A percentile compares a stretch with the other conserved stretches of the same genome.
These are phyloP conservation scores for Ophion ellenae DNA, from an alignment of 2,888 invertebrate species.

Conservation along the genomic window DNA sequence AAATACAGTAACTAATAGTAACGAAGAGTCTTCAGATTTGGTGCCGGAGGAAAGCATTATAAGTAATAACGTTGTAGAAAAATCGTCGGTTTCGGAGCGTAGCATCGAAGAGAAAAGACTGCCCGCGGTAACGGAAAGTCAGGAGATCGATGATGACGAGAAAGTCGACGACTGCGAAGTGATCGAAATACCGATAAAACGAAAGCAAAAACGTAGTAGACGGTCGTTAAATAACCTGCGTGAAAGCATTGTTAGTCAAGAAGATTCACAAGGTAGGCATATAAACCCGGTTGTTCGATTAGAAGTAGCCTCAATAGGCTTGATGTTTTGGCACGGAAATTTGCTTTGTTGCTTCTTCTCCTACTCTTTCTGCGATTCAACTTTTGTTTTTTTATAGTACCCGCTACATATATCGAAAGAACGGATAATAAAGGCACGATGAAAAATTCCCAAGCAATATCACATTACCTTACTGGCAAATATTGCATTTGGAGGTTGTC, in stretches of 20 bases:
- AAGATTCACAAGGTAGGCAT: conserved; percentile 62
- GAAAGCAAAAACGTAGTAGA: conserved; percentile 53
- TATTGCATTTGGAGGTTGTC: no score
- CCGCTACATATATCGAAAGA: not conserved
- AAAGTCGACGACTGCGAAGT: conserved; percentile 59
- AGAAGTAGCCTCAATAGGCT: conserved; percentile 12
- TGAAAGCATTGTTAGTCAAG: conserved; percentile 46
- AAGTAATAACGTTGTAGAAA: conserved; percentile 52
- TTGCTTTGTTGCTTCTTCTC: conserved; percentile 9
- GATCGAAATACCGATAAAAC: conserved; percentile 59
- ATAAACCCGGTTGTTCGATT: conserved; percentile 22
- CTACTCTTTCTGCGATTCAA: not conserved
- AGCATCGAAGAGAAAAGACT: conserved; percentile 3
- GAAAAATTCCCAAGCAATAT: not conserved
- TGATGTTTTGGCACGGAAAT: conserved; percentile 18
- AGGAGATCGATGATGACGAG: conserved; percentile 15
- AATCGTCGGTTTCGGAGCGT: conserved; percentile 3
- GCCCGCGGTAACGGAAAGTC: not conserved
- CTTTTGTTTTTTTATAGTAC: not conserved
- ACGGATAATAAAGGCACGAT: not conserved
- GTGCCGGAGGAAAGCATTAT: conserved; percentile 12
- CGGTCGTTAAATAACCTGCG: conserved; percentile 47
- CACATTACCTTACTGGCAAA: no score
- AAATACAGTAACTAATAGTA: conserved; percentile 53
- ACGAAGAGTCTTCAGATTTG: conserved; percentile 12